Percentiles rank a stretch among this genome's conserved stretches.
Evolutionary conservation across 2,888 invertebrate species (phyloP).

Genomic region (Celastrina argiolus): DNA sequence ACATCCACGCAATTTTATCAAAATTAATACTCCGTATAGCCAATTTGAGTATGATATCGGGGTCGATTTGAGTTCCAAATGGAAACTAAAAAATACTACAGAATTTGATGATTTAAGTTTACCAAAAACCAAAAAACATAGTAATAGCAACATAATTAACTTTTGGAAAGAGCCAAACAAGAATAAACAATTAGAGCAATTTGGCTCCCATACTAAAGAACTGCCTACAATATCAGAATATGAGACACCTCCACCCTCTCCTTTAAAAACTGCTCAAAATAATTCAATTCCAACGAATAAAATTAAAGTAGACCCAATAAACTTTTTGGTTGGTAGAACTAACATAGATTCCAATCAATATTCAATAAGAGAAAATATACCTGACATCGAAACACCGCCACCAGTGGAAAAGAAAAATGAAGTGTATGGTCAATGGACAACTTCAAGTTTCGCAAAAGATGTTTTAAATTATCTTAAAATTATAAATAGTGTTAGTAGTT

Average conservation of each 20-base stretch:
- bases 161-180: slow-evolving; percentile 49
- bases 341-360: slow-evolving; percentile 27
- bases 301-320: slow-evolving; percentile 33
- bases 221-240: slow-evolving; percentile 46
- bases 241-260: slow-evolving; percentile 58
- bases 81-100: background rate
- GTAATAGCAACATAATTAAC: slow-evolving; percentile 41
- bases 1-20: slow-evolving; percentile 5
- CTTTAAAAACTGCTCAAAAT: slow-evolving; percentile 35
- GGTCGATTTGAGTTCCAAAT: background rate
- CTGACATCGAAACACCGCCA: slow-evolving; percentile 54
- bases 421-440: slow-evolving; percentile 62
- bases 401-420: slow-evolving; percentile 44
- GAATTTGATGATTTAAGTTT: background rate
- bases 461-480: slow-evolving; percentile 64
- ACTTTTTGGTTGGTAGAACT: slow-evolving; percentile 32
- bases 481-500: slow-evolving; percentile 48
- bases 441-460: slow-evolving; percentile 58
- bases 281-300: slow-evolving; percentile 37
- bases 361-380: slow-evolving; percentile 34
- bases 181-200: slow-evolving; percentile 33
- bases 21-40: background rate
- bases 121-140: slow-evolving; percentile 43
- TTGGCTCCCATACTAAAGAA: slow-evolving; percentile 36
- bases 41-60: background rate